Evolutionary conservation across 2,797 vertebrate genomes (phyloP).

Genomic region (Lacerta bilineata): DNA sequence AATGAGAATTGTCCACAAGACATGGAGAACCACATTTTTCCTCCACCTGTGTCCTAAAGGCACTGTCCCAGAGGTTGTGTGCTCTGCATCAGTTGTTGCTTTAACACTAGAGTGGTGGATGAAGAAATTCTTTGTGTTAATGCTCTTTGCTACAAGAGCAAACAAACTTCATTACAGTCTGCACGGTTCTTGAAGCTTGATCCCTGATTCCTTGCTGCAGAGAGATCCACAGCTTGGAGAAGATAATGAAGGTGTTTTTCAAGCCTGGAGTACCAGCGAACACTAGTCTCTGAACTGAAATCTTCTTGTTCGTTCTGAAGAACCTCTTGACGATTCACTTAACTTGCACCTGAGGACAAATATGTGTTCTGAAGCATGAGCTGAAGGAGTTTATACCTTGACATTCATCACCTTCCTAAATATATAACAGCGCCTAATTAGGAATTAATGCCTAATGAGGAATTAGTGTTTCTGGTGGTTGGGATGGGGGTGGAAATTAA

Average conservation of each 20-base stretch:
- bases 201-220: not conserved
- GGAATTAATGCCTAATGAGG: slow-evolving; percentile 5
- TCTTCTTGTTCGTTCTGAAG: slow-evolving; percentile 29
- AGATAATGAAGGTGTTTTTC: not conserved
- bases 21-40: too few species aligned
- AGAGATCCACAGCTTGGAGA: not conserved
- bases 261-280: not conserved
- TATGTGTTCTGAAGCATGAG: slow-evolving; percentile 17
- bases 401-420: slow-evolving; percentile 15
- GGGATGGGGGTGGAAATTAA: not conserved
- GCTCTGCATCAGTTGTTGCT: not conserved
- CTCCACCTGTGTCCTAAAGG: too few species aligned
- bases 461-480: not conserved
- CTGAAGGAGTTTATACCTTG: slow-evolving; percentile 5
- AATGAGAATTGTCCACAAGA: too few species aligned
- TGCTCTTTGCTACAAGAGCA: not conserved
- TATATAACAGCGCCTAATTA: not conserved
- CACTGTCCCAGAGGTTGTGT: too few species aligned
- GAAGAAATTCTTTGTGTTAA: not conserved
- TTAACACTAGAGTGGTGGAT: not conserved
- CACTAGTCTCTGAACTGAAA: not conserved
- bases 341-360: slow-evolving; percentile 14
- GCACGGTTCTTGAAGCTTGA: not conserved
- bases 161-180: not conserved
- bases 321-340: not conserved